Evolutionary conservation across 2,113 vertebrate genomes (phyloP).

Genomic region (Anser brachyrhynchus): DNA sequence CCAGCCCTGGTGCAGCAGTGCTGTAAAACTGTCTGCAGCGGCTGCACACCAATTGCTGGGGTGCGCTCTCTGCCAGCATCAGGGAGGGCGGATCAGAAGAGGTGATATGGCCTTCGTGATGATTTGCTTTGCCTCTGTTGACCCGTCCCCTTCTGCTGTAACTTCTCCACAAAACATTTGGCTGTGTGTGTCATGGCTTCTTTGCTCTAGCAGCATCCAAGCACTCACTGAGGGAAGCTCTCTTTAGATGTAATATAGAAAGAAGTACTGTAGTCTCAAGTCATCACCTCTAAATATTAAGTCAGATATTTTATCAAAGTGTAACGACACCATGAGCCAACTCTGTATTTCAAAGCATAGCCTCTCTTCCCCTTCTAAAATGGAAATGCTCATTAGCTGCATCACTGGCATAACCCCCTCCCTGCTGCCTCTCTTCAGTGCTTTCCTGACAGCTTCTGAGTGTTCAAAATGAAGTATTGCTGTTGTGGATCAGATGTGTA

Average conservation of each 20-base stretch:
- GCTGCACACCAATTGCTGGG: not conserved
- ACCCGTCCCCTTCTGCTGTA: not conserved
- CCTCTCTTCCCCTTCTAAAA: not conserved
- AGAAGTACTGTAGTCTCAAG: not conserved
- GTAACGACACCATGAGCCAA: not conserved
- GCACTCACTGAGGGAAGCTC: not conserved
- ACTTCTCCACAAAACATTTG: not conserved
- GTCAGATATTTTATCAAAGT: not conserved
- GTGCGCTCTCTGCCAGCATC: rapidly evolving
- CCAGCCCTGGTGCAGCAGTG: rapidly evolving
- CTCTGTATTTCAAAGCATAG: not conserved
- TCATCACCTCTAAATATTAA: not conserved
- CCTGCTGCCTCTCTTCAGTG: not conserved
- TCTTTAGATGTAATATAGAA: not conserved
- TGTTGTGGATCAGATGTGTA: not conserved
- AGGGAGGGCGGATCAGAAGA: not conserved
- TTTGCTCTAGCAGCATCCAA: not conserved
- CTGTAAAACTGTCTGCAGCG: not conserved
- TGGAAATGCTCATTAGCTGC: not conserved
- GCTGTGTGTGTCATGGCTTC: not conserved
- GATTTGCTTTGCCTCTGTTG: not conserved
- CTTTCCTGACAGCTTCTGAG: not conserved
- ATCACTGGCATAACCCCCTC: not conserved
- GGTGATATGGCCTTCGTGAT: not conserved
- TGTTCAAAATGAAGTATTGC: not conserved